Percentiles rank a stretch among this genome's conserved stretches.
Conservation (phyloP, 2,888 invertebrate genomes). For the Apodemia mormo region DNA sequence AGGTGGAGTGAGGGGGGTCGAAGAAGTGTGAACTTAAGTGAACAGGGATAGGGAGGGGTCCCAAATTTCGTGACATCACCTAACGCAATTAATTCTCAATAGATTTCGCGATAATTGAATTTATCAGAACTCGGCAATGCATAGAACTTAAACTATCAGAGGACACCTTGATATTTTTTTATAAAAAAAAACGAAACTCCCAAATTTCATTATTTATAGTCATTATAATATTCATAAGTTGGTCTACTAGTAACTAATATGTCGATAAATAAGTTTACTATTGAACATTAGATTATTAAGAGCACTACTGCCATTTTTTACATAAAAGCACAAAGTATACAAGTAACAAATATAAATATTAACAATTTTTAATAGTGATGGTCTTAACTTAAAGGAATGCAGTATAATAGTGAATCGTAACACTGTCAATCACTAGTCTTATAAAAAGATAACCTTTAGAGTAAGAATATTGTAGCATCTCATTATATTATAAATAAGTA, state of each 20-base stretch:
- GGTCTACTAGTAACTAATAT: background rate
- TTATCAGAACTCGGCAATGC: too few relatives aligned
- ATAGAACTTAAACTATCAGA: too few relatives aligned
- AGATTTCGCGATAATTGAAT: too few relatives aligned
- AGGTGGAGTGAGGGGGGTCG: too few relatives aligned
- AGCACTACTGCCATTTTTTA: constrained; percentile 20
- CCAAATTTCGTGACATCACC: too few relatives aligned
- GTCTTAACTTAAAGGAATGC: constrained; percentile 8
- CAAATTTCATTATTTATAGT: background rate
- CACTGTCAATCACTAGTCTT: constrained; percentile 36
- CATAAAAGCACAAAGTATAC: background rate
- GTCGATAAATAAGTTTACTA: background rate
- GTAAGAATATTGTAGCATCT: constrained; percentile 29
- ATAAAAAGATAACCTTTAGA: constrained; percentile 27
- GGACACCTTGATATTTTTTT: too few relatives aligned
- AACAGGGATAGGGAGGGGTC: too few relatives aligned
- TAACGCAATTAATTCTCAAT: too few relatives aligned
- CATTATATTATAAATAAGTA: constrained; percentile 22
- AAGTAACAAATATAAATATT: background rate
- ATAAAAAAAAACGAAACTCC: too few relatives aligned
- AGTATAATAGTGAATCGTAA: background rate
- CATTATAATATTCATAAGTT: background rate
- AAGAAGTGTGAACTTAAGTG: too few relatives aligned
- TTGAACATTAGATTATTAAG: background rate
- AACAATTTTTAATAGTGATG: background rate